phyloP scores from a whole-genome alignment of 2,797 vertebrate species.

The Pteronotus mesoamericanus region DNA sequence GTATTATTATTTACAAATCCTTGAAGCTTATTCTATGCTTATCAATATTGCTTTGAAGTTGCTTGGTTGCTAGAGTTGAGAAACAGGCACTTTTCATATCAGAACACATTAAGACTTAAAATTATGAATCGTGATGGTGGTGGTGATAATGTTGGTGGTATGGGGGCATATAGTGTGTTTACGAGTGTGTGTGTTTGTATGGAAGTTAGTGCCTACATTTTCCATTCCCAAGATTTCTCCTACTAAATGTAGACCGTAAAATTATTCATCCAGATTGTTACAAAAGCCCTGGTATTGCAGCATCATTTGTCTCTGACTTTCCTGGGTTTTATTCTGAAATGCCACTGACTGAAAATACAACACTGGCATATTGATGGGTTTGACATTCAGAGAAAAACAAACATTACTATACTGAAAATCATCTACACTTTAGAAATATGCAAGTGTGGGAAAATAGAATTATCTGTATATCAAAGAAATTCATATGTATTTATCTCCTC shows the following conservation, averaged over 20 bases:
- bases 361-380: not conserved
- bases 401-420: not conserved
- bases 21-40: not conserved
- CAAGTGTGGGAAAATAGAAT: not conserved
- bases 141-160: not conserved
- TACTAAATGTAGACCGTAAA: not conserved
- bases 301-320: not conserved
- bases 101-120: not conserved
- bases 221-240: not conserved
- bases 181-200: not conserved
- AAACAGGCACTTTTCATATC: not conserved
- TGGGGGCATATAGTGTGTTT: not conserved
- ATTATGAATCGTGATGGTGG: not conserved
- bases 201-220: not conserved
- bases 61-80: not conserved
- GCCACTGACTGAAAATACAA: not conserved
- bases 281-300: not conserved
- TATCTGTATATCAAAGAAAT: not conserved
- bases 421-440: not conserved
- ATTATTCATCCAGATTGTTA: not conserved
- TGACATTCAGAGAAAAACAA: not conserved
- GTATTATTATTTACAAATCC: not conserved
- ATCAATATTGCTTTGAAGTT: not conserved
- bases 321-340: constrained; percentile 6
- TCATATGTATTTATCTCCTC: not conserved